Evolutionary conservation across 2,113 vertebrate genomes (phyloP).

Genomic region (Phocoena phocoena): DNA sequence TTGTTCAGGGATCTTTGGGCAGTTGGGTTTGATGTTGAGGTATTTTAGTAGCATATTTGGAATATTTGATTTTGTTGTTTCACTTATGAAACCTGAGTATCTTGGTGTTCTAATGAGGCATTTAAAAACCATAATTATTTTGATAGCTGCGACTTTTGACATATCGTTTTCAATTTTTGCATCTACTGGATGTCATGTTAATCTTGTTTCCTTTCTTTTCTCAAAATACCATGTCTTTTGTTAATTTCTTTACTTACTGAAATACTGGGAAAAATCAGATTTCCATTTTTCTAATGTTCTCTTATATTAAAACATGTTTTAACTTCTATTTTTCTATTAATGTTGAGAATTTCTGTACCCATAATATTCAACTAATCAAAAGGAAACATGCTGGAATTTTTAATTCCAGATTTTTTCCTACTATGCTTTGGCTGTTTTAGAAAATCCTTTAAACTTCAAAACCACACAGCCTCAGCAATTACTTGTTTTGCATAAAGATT

Average conservation of each 20-base stretch:
- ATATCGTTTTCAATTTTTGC: not conserved
- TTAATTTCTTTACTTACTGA: not conserved
- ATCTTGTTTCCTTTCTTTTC: not conserved
- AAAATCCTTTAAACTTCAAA: not conserved
- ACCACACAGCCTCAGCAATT: not conserved
- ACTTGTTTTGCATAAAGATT: not conserved
- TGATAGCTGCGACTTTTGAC: not conserved
- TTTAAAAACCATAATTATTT: no score
- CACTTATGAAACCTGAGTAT: no score
- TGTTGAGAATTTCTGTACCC: not conserved
- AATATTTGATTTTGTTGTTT: no score
- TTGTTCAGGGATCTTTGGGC: no score
- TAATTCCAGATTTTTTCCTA: not conserved
- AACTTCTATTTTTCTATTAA: not conserved
- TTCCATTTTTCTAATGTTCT: not conserved
- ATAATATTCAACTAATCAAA: not conserved
- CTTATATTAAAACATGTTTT: not conserved
- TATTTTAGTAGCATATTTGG: no score
- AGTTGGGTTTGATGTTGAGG: no score
- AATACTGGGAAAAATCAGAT: not conserved
- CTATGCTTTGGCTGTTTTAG: not conserved
- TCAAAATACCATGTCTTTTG: not conserved
- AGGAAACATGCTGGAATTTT: not conserved
- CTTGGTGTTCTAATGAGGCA: no score
- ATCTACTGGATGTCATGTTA: not conserved